These are phyloP conservation scores for Hipposideros armiger DNA, from an alignment of 2,113 vertebrate species.

Conservation along the genomic window DNA sequence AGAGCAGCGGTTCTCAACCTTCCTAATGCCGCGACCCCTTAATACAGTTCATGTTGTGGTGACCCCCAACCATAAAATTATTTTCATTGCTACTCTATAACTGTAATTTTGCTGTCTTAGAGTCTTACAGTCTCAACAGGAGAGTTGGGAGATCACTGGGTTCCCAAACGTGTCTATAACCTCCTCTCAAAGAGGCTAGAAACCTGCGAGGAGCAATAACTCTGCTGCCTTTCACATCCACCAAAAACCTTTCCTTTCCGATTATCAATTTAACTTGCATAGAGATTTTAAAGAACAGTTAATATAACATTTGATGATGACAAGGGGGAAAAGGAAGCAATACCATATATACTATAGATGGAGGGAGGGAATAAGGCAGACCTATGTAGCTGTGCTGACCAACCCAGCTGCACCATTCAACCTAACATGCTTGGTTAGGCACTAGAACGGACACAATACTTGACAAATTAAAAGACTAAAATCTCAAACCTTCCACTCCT, in stretches of 20 bases:
- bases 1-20: background rate
- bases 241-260: slow-evolving; percentile 11
- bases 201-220: background rate
- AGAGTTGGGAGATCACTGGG: background rate
- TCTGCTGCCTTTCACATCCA: background rate
- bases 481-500: background rate
- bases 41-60: too few species aligned
- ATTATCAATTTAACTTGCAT: background rate
- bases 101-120: too few species aligned
- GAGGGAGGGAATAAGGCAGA: background rate
- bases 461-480: background rate
- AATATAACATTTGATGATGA: background rate
- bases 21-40: too few species aligned
- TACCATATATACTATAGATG: background rate
- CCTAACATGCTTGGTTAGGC: background rate
- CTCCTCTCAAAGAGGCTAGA: background rate
- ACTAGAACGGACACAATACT: background rate
- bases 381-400: background rate
- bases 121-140: background rate
- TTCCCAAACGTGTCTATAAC: background rate
- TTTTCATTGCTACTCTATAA: too few species aligned
- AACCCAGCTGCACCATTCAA: background rate
- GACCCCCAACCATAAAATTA: too few species aligned
- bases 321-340: background rate
- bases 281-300: background rate